Base-by-base conservation (phyloP, 2,888 invertebrate genomes). In the Polia nebulosa region DNA sequence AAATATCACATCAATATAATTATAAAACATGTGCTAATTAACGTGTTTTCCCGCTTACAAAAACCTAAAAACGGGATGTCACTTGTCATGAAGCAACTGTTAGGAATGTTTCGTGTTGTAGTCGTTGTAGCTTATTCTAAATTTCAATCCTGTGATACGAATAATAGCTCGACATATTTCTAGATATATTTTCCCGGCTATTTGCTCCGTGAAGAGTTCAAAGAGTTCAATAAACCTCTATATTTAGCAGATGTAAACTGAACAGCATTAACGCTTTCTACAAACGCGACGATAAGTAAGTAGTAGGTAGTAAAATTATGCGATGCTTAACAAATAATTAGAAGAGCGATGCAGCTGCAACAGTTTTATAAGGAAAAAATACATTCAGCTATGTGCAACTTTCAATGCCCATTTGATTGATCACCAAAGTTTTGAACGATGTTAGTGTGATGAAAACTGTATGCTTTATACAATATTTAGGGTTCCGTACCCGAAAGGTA, bases 181-280 rank as follows among this genome's bases (percentile, higher is more conserved):
- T 75, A 80, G 76, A 64, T 64, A 76, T 66, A 82, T 85, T 84
- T 86, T 81, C 81, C 79, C 76, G 53, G 80, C 72, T 72, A 83
- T 83, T 83, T 78, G 81, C 81, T 85, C 84, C 83, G 79, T 81
- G 85, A 85, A 84, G 82, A 87, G 85, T 87, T 86, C 85, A 87
- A 81, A 80, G 87, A 85, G 88, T 89, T 88, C 89, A 87, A 89
- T 85, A 87, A 87, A 87, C 89, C 84, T 82, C 84, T 90, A 89
- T 88, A 89, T 89, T 88, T 90, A 89, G 88, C 84, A 81, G 77
- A 82, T 73, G 82, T 84, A 83, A 84, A 82, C 81, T 82, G 81
- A 82, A 85, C 83, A 80, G 82, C 78, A 81, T 86, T 86, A 81
- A 78, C 84, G 81, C 83, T 81, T 83, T 82, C 82, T 79, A 77